These are phyloP conservation scores for Pocota personata DNA, from an alignment of 2,888 invertebrate genomes.

Conservation along the genomic window DNA sequence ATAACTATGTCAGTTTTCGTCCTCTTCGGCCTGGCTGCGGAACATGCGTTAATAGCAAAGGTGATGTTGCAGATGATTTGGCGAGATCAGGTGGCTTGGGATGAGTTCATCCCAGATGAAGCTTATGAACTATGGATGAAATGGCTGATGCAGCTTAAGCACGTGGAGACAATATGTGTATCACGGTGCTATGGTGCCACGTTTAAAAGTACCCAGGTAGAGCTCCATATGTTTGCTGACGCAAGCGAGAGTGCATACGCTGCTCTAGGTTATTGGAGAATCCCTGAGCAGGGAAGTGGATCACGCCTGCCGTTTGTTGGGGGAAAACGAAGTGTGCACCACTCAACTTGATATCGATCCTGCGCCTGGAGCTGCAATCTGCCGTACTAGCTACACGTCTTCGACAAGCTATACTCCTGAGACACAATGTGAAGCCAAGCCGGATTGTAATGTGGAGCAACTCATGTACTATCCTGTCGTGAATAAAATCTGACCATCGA, in stretches of 20 bases:
- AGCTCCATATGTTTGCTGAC: conserved; percentile 1
- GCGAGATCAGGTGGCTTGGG: conserved; percentile 13
- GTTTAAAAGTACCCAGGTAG: not conserved
- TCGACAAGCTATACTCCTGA: not conserved
- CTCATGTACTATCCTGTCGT: no score
- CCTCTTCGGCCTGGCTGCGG: no score
- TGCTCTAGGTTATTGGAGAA: not conserved
- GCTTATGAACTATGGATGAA: not conserved
- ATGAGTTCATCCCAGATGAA: not conserved
- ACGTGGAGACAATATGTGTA: not conserved
- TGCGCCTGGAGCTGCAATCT: conserved; percentile 38
- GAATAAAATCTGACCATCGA: conserved; percentile 49
- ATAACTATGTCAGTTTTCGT: not conserved
- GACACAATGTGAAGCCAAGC: conserved; percentile 9
- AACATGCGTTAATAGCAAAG: not conserved
- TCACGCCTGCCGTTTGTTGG: conserved; percentile 22
- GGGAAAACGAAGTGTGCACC: conserved; percentile 41
- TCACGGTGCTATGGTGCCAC: not conserved
- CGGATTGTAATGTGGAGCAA: no score
- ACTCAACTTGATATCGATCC: no score
- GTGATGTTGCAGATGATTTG: conserved; percentile 6
- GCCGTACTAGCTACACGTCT: conserved; percentile 45
- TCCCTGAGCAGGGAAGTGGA: not conserved
- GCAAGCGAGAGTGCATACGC: not conserved
- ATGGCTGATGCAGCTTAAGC: not conserved